Evolutionary conservation across 2,888 invertebrate species (phyloP).

Genomic region (Spialia ferax): DNA sequence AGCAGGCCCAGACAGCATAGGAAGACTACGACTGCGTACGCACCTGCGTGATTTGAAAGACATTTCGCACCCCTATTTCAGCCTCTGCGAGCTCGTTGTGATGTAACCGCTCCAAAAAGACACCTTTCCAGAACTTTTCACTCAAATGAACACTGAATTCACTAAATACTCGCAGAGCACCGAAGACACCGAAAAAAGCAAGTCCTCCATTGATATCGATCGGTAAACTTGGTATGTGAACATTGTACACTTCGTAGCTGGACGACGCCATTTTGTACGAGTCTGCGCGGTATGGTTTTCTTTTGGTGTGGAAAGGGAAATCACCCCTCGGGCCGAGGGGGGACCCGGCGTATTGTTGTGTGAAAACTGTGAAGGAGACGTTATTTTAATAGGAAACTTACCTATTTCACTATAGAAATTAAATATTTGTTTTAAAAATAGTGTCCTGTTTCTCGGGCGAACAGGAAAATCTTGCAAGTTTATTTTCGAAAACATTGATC

Average conservation of each 20-base stretch:
- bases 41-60: conserved; percentile 94
- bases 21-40: conserved; percentile 98
- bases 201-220: conserved; percentile 89
- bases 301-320: conserved; percentile 82
- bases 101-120: conserved; percentile 82
- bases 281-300: conserved; percentile 88
- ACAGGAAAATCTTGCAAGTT: conserved; percentile 76
- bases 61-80: conserved; percentile 81
- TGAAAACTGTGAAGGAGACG: conserved; percentile 51
- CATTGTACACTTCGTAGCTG: conserved; percentile 82
- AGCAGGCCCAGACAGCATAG: conserved; percentile 96
- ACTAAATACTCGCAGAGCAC: conserved; percentile 74
- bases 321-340: conserved; percentile 80
- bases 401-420: conserved; percentile 59
- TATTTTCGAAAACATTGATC: conserved; percentile 84
- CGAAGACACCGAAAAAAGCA: conserved; percentile 79
- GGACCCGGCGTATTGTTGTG: conserved; percentile 64
- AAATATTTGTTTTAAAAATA: conserved; percentile 56
- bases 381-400: conserved; percentile 61
- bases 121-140: conserved; percentile 81
- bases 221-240: conserved; percentile 83
- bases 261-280: conserved; percentile 89
- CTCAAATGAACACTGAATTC: conserved; percentile 74
- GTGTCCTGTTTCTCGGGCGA: conserved; percentile 56
- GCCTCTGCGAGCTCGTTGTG: conserved; percentile 75